Base-by-base conservation (phyloP, 2,888 invertebrate species). In the Ophion ventricosus region DNA sequence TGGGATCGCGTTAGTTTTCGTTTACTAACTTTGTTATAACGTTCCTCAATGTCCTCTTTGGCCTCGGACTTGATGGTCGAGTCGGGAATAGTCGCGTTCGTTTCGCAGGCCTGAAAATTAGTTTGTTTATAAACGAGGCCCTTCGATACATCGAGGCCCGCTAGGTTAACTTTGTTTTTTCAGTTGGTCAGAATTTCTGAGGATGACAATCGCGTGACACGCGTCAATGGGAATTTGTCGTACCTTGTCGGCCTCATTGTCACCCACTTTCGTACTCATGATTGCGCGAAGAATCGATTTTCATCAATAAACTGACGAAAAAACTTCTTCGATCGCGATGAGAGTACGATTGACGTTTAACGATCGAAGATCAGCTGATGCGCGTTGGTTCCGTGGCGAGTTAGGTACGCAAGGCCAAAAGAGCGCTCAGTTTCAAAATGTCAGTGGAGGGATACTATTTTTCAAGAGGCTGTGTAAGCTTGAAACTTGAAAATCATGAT, bases 1-100 rank as follows among this genome's bases (percentile, higher is more conserved):
- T 0, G 35, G 7, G 2, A 2, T 26, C 17, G 26, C 29, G 10
- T 10, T 29, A n/a, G 54, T 54, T n/a, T 67, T 56, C n/a, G 26
- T 29, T 29, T 10, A 56, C 75, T 87, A 74, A 87, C 89, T 80
- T 88, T 89, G 74, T 88, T 88, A 25, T 89, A 89, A 76, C 89
- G 89, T 49, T 89, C 89, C 61, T 89, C 88, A 63, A 89, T 83
- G 43, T 83, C 86, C 43, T 87, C 87, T 86, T 87, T 87, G 4
- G 74, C 35, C 29, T 85, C 84, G 10, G 80, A 63, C 43, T 84
- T 87, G 23, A 73, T 40, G 11, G 35, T 63, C 7, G 83, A 11
- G 25, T 86, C 84, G 43, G 76, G 66, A 73, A 56, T 59, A 17
- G 17, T 75, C 17, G 54, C 8, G 14, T 70, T 25, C 10, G 67